These are phyloP conservation scores for Neopipo cinnamomea DNA, from an alignment of 2,113 vertebrate species.

Conservation along the genomic window DNA sequence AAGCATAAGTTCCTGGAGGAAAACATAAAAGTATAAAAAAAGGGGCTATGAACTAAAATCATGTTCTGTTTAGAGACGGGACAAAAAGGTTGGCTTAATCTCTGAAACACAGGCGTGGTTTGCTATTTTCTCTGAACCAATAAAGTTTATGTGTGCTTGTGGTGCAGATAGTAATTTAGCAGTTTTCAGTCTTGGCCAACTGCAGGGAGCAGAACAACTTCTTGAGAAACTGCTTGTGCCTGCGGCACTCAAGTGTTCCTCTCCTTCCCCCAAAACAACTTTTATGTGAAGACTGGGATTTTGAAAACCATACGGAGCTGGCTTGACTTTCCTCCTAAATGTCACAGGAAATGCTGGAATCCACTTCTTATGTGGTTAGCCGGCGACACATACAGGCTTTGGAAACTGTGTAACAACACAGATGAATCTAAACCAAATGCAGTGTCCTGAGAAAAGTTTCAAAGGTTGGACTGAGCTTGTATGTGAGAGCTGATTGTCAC, in stretches of 20 bases:
- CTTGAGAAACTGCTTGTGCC: constrained; percentile 3
- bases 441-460: background rate
- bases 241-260: background rate
- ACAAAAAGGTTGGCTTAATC: background rate
- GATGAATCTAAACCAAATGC: constrained; percentile 27
- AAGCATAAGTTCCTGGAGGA: background rate
- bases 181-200: background rate
- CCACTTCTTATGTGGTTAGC: background rate
- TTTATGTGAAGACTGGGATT: constrained; percentile 50
- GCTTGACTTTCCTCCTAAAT: constrained; percentile 27
- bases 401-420: background rate
- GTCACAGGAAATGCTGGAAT: constrained; percentile 41
- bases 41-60: background rate
- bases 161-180: background rate
- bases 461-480: background rate
- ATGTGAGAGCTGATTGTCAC: background rate
- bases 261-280: constrained; percentile 25
- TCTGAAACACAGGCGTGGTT: background rate
- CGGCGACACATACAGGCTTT: background rate
- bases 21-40: background rate
- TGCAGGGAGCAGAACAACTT: background rate
- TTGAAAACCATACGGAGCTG: constrained; percentile 25
- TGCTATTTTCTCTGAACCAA: constrained; percentile 22
- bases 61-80: background rate
- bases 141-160: background rate